These are phyloP conservation scores for Polydesmus complanatus DNA, from an alignment of 2,888 invertebrate genomes.

Conservation along the genomic window DNA sequence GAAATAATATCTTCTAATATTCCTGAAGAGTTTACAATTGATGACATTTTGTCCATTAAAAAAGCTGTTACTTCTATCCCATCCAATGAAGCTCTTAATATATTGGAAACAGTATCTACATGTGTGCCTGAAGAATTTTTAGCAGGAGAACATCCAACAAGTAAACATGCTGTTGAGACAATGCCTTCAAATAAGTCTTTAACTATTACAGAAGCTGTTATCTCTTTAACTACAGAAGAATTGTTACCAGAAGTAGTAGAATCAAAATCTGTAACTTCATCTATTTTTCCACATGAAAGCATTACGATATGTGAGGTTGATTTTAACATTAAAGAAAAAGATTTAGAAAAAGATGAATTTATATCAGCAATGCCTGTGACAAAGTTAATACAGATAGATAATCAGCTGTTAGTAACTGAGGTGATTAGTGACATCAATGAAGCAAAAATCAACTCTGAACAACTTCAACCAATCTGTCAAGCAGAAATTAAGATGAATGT, in stretches of 20 bases:
- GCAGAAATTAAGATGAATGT: neutral
- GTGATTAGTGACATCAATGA: neutral
- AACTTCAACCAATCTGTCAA: neutral
- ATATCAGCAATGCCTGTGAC: neutral
- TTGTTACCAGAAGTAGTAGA: neutral
- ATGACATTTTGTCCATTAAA: too few species aligned
- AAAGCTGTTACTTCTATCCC: slow-evolving; percentile 6
- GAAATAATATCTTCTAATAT: too few species aligned
- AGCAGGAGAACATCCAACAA: too few species aligned
- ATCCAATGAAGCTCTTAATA: slow-evolving; percentile 6
- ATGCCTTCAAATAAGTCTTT: too few species aligned
- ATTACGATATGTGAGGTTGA: slow-evolving; percentile 5
- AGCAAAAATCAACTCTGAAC: neutral
- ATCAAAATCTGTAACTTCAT: neutral
- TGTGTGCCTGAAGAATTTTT: too few species aligned
- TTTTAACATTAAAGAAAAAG: slow-evolving; percentile 13
- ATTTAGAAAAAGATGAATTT: slow-evolving; percentile 7
- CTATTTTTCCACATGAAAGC: slow-evolving; percentile 18
- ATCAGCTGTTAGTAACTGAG: neutral
- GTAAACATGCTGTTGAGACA: too few species aligned
- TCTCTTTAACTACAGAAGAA: slow-evolving; percentile 1
- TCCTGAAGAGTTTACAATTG: too few species aligned
- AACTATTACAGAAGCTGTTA: slow-evolving; percentile 19
- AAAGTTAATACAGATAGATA: neutral
- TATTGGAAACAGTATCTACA: too few species aligned